Evolutionary conservation across 2,113 vertebrate species (phyloP), one percentile per base, ranked within the genome.

Genomic region (Poeciliopsis turrubarensis): DNA sequence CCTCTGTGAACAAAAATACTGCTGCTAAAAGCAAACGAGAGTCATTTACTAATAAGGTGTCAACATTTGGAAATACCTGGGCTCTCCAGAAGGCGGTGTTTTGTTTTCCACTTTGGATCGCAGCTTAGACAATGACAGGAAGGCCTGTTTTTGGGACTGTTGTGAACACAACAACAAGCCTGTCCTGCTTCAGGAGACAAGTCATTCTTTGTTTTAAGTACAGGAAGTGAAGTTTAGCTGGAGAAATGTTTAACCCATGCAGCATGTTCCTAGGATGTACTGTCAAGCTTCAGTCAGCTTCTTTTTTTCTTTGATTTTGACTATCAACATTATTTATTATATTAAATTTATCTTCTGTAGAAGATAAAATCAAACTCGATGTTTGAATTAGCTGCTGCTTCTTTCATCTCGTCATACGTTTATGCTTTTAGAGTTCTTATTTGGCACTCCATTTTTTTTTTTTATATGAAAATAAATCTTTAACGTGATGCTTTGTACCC

Each of bases 111-210:
- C 41, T 27, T 30, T 77, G 34, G 13, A 74, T 65, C 26, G 30
- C 68, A 85, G 77, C 30, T 67, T 79, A 54, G 83, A 94, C 93
- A 94, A 94, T 91, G 71, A 84, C 92, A 90, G 93, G 93, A 94
- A 93, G 77, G 66, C 54, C 73, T 75, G 64, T 74, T 80, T 63
- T 83, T 75, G 27, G 60, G 22, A 9, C 7, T 8, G 51, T 10
- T 88, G 78, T 88, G 90, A 92, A 93, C 87, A 90, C 32, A 60
- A 80, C 11, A 64, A 61, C 65, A 39, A 60, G 77, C 22, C 72
- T 75, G 73, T 83, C 82, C 74, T 75, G 68, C 82, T 80, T 72
- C 79, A 84, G 83, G 80, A 85, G 85, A 87, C 81, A 34, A 34
- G 66, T 74, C 76, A 76, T 41, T 62, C 62, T 91, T 93, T 93